These are phyloP conservation scores for Progne subis DNA, from an alignment of 2,113 vertebrate species.

Conservation along the genomic window DNA sequence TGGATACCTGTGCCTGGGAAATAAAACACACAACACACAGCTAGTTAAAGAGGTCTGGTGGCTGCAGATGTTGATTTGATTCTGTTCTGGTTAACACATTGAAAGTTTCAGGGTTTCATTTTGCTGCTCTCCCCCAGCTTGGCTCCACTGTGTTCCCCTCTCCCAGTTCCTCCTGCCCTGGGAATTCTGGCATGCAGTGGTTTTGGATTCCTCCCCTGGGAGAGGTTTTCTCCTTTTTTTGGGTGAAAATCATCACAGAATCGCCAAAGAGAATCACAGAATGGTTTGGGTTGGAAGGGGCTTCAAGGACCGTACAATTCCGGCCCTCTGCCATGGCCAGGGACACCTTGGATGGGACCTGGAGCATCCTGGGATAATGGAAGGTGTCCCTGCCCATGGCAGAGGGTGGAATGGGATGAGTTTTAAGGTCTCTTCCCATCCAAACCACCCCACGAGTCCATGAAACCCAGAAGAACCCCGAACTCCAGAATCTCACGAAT, in stretches of 20 bases:
- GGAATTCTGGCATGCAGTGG: rapidly evolving
- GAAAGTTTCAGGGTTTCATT: background rate
- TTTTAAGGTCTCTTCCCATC: background rate
- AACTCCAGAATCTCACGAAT: rapidly evolving
- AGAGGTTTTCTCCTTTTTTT: background rate
- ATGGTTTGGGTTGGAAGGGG: background rate
- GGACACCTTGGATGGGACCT: background rate
- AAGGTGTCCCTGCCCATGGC: background rate
- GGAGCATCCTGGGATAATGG: background rate
- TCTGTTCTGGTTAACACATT: background rate
- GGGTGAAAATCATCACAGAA: background rate
- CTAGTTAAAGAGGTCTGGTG: background rate
- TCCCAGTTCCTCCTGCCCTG: background rate
- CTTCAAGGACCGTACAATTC: rapidly evolving
- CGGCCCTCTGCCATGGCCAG: background rate
- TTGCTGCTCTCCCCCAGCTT: background rate
- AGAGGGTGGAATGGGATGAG: background rate
- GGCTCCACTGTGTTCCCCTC: rapidly evolving
- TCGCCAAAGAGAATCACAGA: background rate
- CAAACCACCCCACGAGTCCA: background rate
- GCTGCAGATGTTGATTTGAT: background rate
- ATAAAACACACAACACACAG: background rate
- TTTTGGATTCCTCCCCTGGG: background rate
- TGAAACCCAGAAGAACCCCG: background rate
- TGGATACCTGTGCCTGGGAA: slow-evolving; percentile 23